Evolutionary conservation across 2,797 vertebrate genomes (phyloP), one percentile per base, ranked within the genome.

Genomic region (Intellagama lesueurii): DNA sequence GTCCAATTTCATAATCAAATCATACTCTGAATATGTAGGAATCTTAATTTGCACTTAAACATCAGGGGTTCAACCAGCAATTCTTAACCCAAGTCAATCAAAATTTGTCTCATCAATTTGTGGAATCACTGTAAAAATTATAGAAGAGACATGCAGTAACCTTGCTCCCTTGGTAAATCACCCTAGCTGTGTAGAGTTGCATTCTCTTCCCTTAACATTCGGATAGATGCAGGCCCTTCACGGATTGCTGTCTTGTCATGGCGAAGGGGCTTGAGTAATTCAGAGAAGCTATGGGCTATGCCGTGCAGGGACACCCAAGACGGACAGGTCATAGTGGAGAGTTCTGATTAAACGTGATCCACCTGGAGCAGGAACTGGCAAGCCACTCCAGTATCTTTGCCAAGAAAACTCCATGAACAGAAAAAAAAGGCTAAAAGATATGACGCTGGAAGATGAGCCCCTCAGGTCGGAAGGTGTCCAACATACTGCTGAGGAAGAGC

Each of bases 11-110:
- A 90, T 60, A 88, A 83, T 64, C 12, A 7, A 91, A 91, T 88
- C 83, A 56, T 90, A 92, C 91, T 77, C 81, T 89, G 87, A 95
- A 92, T 52, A 88, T 90, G 76, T 88, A 91, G 88, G 40, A 83
- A 89, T 0, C 92, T 92, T 91, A 89, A n/a, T 56, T 91, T 87
- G 85, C 90, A 56, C 70, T 90, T 69, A 69, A 90, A 86, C 3
- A 16, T 26, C 49, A 90, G 12, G 12, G 30, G 56, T 79, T 82
- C 60, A 80, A 83, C 19, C 70, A 73, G 73, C 17, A 11, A 68
- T 56, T 52, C 73, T 77, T 90, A 86, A 77, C 49, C 80, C 87
- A 70, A 56, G 26, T 77, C 26, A 70, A 68, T 32, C 7, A 70
- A 60, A 77, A 64, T 19, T 26, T 14, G 32, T 3, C 72, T 24